These are phyloP conservation scores for Onychostoma macrolepis DNA, from an alignment of 2,113 vertebrate species.

Conservation along the genomic window DNA sequence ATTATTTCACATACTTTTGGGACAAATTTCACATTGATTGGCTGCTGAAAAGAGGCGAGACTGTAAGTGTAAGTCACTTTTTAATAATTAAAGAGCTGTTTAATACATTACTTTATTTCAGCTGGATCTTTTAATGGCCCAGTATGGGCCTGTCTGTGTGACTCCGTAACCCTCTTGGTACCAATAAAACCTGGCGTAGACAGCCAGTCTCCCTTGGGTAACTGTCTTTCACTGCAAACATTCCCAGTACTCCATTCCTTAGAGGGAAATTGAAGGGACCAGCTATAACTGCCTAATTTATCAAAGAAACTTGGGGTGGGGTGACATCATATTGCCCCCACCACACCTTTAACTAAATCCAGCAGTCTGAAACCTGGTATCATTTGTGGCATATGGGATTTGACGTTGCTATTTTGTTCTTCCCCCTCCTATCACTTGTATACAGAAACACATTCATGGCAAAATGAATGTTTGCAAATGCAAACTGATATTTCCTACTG, in stretches of 20 bases:
- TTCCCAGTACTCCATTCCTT: slow-evolving; percentile 36
- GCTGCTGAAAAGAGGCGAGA: neutral
- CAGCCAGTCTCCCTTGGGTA: slow-evolving; percentile 35
- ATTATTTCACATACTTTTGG: neutral
- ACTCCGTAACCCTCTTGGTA: slow-evolving; percentile 11
- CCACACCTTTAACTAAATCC: slow-evolving; percentile 33
- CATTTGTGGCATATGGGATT: slow-evolving; percentile 13
- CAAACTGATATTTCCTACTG: neutral
- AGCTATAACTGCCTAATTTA: slow-evolving; percentile 18
- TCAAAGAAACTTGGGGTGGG: neutral
- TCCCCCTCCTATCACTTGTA: neutral
- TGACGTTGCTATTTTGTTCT: neutral
- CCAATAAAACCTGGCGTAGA: slow-evolving; percentile 31
- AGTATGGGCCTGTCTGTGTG: neutral
- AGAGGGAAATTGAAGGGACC: slow-evolving; percentile 4
- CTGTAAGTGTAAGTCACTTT: neutral
- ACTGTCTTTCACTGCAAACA: slow-evolving; percentile 35
- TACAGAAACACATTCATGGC: neutral
- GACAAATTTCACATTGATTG: neutral
- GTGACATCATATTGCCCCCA: slow-evolving; percentile 31
- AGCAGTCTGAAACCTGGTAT: slow-evolving; percentile 18
- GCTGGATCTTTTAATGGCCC: neutral
- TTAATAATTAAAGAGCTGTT: neutral
- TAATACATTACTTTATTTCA: neutral
- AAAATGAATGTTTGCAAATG: neutral